A percentile compares a stretch with the other conserved stretches of the same genome.
phyloP scores from a whole-genome alignment of 2,888 invertebrate species.

The Caenorhabditis drosophilae region DNA sequence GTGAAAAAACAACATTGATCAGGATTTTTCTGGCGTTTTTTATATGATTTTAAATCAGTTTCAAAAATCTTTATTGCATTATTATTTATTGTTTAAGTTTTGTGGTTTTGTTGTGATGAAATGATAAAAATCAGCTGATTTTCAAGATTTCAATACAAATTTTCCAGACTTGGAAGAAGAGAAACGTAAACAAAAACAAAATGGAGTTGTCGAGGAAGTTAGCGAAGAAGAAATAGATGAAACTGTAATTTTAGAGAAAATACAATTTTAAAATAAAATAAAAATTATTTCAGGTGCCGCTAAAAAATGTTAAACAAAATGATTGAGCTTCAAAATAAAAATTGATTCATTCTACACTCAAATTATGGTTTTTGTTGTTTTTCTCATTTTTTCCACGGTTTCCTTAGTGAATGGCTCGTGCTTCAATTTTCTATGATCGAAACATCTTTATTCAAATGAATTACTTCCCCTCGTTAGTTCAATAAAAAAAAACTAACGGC shows the following conservation, averaged over 20 bases:
- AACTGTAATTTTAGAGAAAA: slow-evolving; percentile 14
- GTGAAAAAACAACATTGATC: too few relatives aligned
- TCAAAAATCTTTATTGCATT: too few relatives aligned
- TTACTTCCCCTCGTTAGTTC: neutral
- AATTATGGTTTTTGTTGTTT: neutral
- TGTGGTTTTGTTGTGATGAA: slow-evolving; percentile 3
- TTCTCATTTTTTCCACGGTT: neutral
- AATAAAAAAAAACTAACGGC: neutral
- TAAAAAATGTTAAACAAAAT: slow-evolving; percentile 25
- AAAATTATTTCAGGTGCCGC: slow-evolving; percentile 26
- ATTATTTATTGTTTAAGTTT: too few relatives aligned
- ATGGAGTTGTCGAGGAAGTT: slow-evolving; percentile 39
- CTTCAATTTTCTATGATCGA: too few relatives aligned
- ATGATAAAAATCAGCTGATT: neutral
- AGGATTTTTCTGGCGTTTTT: too few relatives aligned
- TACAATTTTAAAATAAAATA: neutral
- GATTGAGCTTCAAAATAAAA: slow-evolving; percentile 2
- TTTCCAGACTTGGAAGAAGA: slow-evolving; percentile 50
- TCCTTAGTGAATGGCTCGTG: too few relatives aligned
- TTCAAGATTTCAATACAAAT: neutral
- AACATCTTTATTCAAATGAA: too few relatives aligned
- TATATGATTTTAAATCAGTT: too few relatives aligned
- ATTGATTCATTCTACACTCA: too few relatives aligned
- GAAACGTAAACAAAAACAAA: slow-evolving; percentile 35
- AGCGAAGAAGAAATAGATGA: slow-evolving; percentile 34